Base-by-base conservation (phyloP, 2,888 invertebrate genomes). In the Steinernema hermaphroditum region DNA sequence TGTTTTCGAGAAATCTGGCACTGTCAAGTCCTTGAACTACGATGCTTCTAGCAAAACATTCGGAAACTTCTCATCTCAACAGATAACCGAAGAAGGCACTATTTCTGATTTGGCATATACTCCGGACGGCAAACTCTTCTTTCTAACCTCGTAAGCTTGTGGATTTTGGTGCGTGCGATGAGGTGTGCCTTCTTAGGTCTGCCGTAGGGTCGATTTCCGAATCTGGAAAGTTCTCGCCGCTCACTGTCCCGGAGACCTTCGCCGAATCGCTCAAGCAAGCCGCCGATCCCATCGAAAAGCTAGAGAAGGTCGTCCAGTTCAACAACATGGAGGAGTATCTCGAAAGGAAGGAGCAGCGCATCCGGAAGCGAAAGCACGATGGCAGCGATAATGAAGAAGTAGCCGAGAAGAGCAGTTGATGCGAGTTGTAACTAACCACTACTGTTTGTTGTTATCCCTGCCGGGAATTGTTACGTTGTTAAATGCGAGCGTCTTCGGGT, bases 301-400 rank as follows among this genome's bases (percentile, higher is more conserved):
- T 74, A 34, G 37, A 50, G 22, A 72, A 72, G 46, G 24, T 19
- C 14, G 72, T 69, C 19, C 41, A n/a, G 22, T 74, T 72, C 69
- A 49, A 68, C 29, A 73, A 74, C 54, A 34, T 73, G 50, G 74
- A 72, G 9, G 46, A 73, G 24, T 74, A 74, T 54, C 62, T 69
- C 12, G 34, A 69, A 69, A 16, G 69, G 9, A 74, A 74, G 41
- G 68, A 73, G 62, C 22, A 54, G 22, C 72, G 74, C 16, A 54
- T 62, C 16, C 27, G 29, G 44, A 57, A 69, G 69, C 34, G 49
- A 24, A 71, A 68, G 54, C 49, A 29, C 34, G 27, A 43, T 19
- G 29, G 43, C 16, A 37, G 19, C 29, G 62, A 62, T 14, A 32
- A 8, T 16, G 62, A 62, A 62, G 50, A 50, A 50, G 62, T 14